Conservation (phyloP, 2,888 invertebrate genomes). For the Catocala fraxini region DNA sequence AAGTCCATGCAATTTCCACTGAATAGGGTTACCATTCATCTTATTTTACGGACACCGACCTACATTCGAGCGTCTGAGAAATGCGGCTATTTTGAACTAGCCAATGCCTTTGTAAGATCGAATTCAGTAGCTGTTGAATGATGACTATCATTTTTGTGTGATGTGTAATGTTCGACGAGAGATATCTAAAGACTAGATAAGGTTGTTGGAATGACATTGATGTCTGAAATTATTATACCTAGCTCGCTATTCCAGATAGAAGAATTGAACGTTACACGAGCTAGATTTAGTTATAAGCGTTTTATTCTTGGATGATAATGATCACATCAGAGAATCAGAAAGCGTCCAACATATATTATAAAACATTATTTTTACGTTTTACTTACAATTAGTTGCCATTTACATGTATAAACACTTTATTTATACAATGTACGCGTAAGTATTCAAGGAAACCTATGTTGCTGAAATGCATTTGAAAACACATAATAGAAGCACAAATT, state of each 20-base stretch:
- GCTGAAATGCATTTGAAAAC: no score
- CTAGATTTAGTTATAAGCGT: no score
- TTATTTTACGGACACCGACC: slow-evolving; percentile 59
- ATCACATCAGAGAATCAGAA: no score
- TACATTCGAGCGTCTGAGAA: slow-evolving; percentile 52
- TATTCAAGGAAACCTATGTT: no score
- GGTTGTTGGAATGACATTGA: slow-evolving; percentile 3
- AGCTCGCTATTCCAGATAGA: background rate
- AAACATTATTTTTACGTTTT: no score
- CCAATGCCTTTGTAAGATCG: slow-evolving; percentile 41
- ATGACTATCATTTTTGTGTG: slow-evolving; percentile 51
- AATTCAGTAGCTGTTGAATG: slow-evolving; percentile 38
- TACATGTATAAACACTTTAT: no score
- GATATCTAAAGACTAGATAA: slow-evolving; percentile 1
- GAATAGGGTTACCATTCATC: slow-evolving; percentile 57
- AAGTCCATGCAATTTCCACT: slow-evolving; percentile 50
- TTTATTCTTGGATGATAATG: no score
- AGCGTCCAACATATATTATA: no score
- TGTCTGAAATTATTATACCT: background rate
- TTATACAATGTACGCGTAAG: no score
- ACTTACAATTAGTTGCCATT: no score
- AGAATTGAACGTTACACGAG: no score
- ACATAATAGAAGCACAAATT: no score
- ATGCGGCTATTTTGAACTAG: slow-evolving; percentile 50
- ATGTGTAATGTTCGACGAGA: slow-evolving; percentile 26